Conservation (phyloP, 2,797 vertebrate genomes). For the Zalophus californianus region DNA sequence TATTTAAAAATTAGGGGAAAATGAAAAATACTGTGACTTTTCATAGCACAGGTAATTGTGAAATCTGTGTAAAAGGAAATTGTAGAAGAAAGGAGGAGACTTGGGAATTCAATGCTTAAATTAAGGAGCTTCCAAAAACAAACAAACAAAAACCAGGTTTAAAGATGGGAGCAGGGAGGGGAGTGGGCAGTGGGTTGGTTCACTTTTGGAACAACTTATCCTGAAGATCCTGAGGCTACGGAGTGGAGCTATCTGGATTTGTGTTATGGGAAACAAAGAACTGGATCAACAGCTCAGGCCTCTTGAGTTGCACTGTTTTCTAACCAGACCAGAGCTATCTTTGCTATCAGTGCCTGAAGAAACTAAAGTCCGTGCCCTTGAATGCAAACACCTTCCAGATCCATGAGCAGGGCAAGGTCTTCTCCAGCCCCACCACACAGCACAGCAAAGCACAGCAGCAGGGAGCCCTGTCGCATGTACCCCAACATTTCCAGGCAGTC, state of each 20-base stretch:
- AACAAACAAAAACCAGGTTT: not conserved
- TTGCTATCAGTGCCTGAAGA: not conserved
- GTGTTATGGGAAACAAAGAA: not conserved
- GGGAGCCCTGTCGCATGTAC: not conserved
- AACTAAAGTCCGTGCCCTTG: not conserved
- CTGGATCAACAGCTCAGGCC: not conserved
- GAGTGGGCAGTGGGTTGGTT: not conserved
- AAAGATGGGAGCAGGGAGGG: not conserved
- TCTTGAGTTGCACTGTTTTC: not conserved
- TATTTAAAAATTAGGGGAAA: not conserved
- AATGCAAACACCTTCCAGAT: not conserved
- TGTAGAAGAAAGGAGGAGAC: not conserved
- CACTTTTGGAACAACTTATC: not conserved
- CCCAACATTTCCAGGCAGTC: not conserved
- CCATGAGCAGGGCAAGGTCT: not conserved
- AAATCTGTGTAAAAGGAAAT: conserved; percentile 10
- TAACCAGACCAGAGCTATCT: not conserved
- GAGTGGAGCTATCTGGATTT: not conserved
- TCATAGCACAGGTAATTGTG: not conserved
- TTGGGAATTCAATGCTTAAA: not conserved
- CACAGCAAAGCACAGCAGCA: conserved; percentile 23
- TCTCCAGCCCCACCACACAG: not conserved
- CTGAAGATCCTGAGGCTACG: not conserved
- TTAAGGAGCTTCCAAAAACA: not conserved
- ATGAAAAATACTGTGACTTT: not conserved